Percentiles rank a stretch among this genome's conserved stretches.
phyloP scores from a whole-genome alignment of 2,113 vertebrate species.

The Alces alces region DNA sequence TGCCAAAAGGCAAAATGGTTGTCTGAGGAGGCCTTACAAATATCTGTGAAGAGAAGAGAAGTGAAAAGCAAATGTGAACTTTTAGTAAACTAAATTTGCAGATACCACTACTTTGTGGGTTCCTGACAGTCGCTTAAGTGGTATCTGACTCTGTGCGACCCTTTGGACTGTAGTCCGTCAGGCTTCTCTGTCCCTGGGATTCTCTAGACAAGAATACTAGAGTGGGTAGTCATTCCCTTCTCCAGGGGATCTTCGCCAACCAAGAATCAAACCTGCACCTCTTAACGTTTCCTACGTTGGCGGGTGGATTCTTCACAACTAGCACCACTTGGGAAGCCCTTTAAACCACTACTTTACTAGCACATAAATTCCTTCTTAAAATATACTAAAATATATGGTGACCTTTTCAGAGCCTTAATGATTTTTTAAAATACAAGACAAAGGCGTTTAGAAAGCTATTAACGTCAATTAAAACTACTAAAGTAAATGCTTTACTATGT shows the following conservation, averaged over 20 bases:
- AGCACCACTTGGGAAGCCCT: background rate
- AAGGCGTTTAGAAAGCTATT: background rate
- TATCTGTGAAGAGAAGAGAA: too few relatives aligned
- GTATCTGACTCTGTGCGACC: background rate
- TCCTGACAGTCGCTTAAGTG: background rate
- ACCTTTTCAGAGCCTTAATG: background rate
- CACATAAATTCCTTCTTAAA: background rate
- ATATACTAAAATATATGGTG: background rate
- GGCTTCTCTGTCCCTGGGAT: background rate
- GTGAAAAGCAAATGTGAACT: background rate
- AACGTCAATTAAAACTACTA: background rate
- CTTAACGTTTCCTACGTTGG: background rate
- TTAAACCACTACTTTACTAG: background rate
- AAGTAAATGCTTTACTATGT: background rate
- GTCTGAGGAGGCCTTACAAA: too few relatives aligned
- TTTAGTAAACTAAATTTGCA: background rate
- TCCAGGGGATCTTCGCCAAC: background rate
- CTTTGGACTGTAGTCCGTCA: background rate
- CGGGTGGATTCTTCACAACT: background rate
- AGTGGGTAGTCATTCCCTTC: background rate
- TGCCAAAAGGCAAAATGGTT: too few relatives aligned
- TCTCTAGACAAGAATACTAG: background rate
- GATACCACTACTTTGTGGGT: background rate
- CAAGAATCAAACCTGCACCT: background rate
- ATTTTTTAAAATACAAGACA: background rate